Evolutionary conservation across 2,113 vertebrate species (phyloP).

Genomic region (Mastomys coucha): DNA sequence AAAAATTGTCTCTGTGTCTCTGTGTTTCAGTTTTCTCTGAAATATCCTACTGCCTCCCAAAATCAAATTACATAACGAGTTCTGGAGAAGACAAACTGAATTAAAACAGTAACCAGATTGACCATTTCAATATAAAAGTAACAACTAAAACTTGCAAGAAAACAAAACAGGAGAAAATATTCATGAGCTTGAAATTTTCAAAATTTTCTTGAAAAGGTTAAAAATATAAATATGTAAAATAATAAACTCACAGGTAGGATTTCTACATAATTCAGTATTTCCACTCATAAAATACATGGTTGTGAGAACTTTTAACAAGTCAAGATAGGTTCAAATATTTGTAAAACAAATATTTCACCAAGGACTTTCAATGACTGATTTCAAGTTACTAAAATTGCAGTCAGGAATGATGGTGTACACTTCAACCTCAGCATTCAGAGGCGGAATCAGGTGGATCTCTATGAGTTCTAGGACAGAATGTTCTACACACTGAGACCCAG

Average conservation of each 20-base stretch:
- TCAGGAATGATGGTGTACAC: background rate
- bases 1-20: background rate
- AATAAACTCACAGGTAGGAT: background rate
- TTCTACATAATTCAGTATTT: background rate
- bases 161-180: background rate
- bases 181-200: background rate
- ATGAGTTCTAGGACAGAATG: background rate
- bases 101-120: background rate
- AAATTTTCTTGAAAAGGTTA: background rate
- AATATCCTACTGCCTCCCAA: background rate
- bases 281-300: background rate
- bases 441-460: background rate
- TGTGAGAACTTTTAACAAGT: background rate
- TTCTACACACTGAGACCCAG: background rate
- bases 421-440: background rate
- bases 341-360: background rate
- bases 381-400: background rate
- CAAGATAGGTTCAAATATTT: background rate
- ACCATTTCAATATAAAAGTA: background rate
- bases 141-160: background rate
- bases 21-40: background rate
- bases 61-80: background rate
- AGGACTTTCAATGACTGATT: background rate
- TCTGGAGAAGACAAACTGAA: background rate
- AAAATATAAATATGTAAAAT: background rate